These are phyloP conservation scores for Parotocinclus haroldoi DNA, from an alignment of 2,797 vertebrate species.

Conservation along the genomic window DNA sequence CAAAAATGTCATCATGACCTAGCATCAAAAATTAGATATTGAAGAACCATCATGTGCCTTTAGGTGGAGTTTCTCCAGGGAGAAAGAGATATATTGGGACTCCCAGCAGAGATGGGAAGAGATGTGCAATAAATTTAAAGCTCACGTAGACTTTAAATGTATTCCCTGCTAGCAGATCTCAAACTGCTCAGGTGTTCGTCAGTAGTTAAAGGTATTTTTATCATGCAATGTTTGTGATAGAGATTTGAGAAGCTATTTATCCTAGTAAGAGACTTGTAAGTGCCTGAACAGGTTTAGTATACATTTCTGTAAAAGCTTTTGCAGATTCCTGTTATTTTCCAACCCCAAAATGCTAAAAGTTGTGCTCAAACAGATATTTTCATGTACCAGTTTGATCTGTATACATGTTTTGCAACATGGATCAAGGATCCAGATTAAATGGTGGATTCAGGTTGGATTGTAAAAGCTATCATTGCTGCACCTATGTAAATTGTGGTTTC, in stretches of 20 bases:
- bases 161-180: constrained; percentile 2
- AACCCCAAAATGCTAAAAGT: no score
- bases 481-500: not conserved
- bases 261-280: constrained; percentile 51
- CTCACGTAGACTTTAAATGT: not conserved
- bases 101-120: constrained; percentile 31
- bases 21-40: constrained; percentile 67
- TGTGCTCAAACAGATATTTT: not conserved
- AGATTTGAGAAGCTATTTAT: constrained; percentile 54
- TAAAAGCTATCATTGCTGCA: not conserved
- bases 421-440: not conserved
- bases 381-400: not conserved
- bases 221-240: constrained; percentile 3
- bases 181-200: not conserved
- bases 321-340: no score
- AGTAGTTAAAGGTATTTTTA: not conserved
- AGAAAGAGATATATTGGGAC: constrained; percentile 27
- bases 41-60: constrained; percentile 64
- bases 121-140: constrained; percentile 14
- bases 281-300: constrained; percentile 8
- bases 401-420: not conserved
- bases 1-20: constrained; percentile 58
- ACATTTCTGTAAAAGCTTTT: no score
- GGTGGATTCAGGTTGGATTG: not conserved
- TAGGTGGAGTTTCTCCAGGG: constrained; percentile 55